These are phyloP conservation scores for Vulpes vulpes DNA, from an alignment of 2,113 vertebrate species.

Conservation along the genomic window DNA sequence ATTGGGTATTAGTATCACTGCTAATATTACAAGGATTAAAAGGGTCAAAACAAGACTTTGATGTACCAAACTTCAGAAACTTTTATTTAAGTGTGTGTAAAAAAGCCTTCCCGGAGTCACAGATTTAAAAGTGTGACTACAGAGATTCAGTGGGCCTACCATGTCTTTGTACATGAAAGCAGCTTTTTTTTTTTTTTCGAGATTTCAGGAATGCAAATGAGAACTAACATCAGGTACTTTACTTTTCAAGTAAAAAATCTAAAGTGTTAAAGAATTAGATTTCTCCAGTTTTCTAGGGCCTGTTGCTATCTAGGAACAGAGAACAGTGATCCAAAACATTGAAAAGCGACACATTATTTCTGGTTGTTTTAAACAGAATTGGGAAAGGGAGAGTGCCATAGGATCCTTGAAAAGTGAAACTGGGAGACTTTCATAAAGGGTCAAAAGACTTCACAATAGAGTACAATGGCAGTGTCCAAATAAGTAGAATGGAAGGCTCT, in stretches of 20 bases:
- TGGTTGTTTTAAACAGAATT: background rate
- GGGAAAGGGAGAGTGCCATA: background rate
- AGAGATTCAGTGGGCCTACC: background rate
- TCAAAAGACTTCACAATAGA: background rate
- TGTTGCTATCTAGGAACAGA: background rate
- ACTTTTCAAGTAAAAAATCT: conserved; percentile 65
- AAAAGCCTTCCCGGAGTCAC: conserved; percentile 11
- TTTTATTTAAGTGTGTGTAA: background rate
- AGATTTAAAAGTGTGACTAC: conserved; percentile 31
- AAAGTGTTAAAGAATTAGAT: background rate
- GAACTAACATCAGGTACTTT: conserved; percentile 49
- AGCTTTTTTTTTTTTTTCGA: background rate
- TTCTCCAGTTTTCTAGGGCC: background rate
- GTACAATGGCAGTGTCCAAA: background rate
- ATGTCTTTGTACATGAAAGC: conserved; percentile 71
- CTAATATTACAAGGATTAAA: conserved; percentile 53
- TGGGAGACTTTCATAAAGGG: background rate
- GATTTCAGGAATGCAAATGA: conserved; percentile 65
- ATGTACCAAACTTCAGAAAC: conserved; percentile 54
- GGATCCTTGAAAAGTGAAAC: background rate
- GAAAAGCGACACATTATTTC: background rate
- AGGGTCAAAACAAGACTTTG: conserved; percentile 38
- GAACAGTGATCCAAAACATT: background rate
- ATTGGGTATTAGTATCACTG: conserved; percentile 1
- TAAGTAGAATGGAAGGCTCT: background rate